Evolutionary conservation across 2,797 vertebrate genomes (phyloP).

Genomic region (Acipenser transmontanus): DNA sequence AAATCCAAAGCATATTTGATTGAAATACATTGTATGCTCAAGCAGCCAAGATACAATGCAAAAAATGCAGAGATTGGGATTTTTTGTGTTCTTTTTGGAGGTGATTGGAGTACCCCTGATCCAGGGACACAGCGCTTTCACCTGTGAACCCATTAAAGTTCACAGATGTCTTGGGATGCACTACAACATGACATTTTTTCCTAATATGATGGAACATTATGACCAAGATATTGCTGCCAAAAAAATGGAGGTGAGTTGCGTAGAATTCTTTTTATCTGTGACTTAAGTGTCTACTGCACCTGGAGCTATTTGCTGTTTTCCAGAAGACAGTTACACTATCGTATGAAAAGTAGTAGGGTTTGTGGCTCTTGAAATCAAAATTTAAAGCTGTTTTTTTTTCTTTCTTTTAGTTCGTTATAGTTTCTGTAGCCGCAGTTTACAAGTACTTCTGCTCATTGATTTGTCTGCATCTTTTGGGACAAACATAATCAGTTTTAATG

Average conservation of each 20-base stretch:
- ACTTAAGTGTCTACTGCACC: not conserved
- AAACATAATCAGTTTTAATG: no score
- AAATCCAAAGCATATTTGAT: not conserved
- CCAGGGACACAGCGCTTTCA: slow-evolving; percentile 79
- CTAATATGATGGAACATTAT: slow-evolving; percentile 92
- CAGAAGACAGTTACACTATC: slow-evolving; percentile 20
- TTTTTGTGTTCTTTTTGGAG: slow-evolving; percentile 41
- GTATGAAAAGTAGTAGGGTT: slow-evolving; percentile 8
- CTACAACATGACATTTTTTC: slow-evolving; percentile 96
- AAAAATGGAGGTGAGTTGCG: slow-evolving; percentile 75
- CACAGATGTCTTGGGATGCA: slow-evolving; percentile 76
- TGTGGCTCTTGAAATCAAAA: slow-evolving; percentile 21
- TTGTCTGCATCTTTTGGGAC: no score
- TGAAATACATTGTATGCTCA: no score
- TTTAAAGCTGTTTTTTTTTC: slow-evolving; percentile 11
- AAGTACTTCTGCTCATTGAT: no score
- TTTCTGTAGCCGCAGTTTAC: no score
- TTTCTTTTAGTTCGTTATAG: not conserved
- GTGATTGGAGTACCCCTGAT: slow-evolving; percentile 46
- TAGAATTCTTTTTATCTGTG: not conserved
- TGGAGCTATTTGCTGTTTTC: no score
- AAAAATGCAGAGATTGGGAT: slow-evolving; percentile 48
- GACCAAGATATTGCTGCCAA: slow-evolving; percentile 81
- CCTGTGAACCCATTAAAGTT: slow-evolving; percentile 84
- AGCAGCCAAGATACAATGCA: no score